Base-by-base conservation (phyloP, 2,797 vertebrate genomes). In the Pseudomugil gertrudae region DNA sequence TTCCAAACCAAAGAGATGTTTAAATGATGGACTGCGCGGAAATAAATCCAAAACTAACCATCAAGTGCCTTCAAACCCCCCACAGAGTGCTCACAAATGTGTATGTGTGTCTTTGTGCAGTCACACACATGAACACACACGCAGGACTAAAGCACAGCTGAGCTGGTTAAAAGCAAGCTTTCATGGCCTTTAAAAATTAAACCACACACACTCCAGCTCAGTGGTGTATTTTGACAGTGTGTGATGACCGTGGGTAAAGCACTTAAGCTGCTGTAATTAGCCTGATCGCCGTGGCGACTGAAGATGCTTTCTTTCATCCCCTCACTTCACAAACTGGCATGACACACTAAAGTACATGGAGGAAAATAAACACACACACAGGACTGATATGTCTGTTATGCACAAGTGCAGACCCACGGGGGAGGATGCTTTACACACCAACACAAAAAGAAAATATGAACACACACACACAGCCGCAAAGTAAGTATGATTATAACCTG, bases 191-290 rank as follows among this genome's bases (percentile, higher is more conserved):
- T 85, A 83, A 84, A 88, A 86, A 83, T 78, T 62, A 77, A 88
- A 83, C 76, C 74, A 60, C 81, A 84, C 80, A 63, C 52, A 53
- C 88, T 77, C 32, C 29, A 69, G 75, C 87, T 87, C 85, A 74
- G 87, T 80, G 88, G 87, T 88, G 87, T 87, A 69, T 92, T 91
- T 84, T 90, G 90, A 90, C 91, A 91, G 92, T 92, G 90, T 93
- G 92, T 88, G 91, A 92, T 91, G 91, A 91, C 90, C 89, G 77
- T 89, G 93, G 92, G 88, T 93, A 90, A 93, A 92, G 90, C 92
- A 93, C 93, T 95, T 95, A 95, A 94, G 91, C 92, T 90, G 89
- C 88, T 89, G 91, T 94, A 94, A 94, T 94, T 94, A 94, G 92
- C 85, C 90, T 87, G 90, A 93, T 90, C 79, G 83, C 90, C 66